Base-by-base conservation (phyloP, 2,797 vertebrate species). In the Microchirus variegatus region DNA sequence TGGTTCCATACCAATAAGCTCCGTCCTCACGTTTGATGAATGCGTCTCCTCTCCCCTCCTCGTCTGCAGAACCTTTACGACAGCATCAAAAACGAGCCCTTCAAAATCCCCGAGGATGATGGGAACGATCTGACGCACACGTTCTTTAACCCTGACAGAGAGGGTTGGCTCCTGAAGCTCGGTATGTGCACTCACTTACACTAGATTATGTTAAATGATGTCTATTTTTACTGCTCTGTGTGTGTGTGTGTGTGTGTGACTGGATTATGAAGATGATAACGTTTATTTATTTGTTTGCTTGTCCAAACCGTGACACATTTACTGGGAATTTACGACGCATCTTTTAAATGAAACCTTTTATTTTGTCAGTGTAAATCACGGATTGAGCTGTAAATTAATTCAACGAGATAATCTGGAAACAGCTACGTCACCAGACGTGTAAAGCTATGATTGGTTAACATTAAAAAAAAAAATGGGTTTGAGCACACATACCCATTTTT, bases 41-140 rank as follows among this genome's bases (percentile, higher is more conserved):
- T 26, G 7, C 8, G 12, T 42, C 15, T 42, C 31, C 15, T 40
- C 35, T 60, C 19, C 53, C 41, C 38, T 26, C 13, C 26, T 41
- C 15, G 5, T 75, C 78, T 77, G 35, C 91, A 99, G 96, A 98
- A 99, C 83, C 93, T 99, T 60, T 99, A 98, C 53, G 97, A 99
- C 90, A 99, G 97, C 90, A 99, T 99, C 89, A 98, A 97, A 91
- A 98, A 98, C 0, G 97, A 98, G 76, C 97, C 97, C 0, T 98
- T 99, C 84, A 99, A 98, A 90, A 99, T 99, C 87, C 97, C 96
- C 1, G 97, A 99, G 90, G 97, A 99, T 15, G 97, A 99, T 6
- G 97, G 97, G 18, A 99, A 99, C 1, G 97, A 99, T 83, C 88
- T 99, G 77, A 99, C 96, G 0, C 97, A 99, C 82, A 99, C 96